Evolutionary conservation across 92 coral and sea anemone genomes (phyloP), one percentile per base, ranked within the genome.

Genomic region (Zoanthus solanderi): DNA sequence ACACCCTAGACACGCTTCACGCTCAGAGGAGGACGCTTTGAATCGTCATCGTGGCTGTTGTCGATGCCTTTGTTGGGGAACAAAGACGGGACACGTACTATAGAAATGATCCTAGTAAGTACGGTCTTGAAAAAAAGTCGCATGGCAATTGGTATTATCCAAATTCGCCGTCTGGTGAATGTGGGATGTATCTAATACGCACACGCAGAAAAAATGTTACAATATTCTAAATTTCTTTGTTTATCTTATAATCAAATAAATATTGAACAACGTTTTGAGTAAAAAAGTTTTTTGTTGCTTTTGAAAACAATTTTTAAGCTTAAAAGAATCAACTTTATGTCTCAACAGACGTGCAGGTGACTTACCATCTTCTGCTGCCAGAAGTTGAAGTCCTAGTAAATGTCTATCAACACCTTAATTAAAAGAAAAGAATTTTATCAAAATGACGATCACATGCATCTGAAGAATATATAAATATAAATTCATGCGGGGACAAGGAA

Each of bases 331-430:
- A 37, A 37, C 3, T 37, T 37, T 37, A 37, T 4, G 42, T 37
- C 42, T 37, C 42, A 37, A 37, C 2, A 37, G 2, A 37, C 42
- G 42, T 79, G 71, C 32, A 54, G 71, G 84, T 31, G 48, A 48
- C 95, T 37, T 56, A 97, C 99, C 99, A 88, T 91, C 95, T 45
- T 96, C 92, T 53, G 93, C 94, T 9, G 99, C 99, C 7, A 92
- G 88, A 42, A 97, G 71, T 52, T 89, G 88, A 47, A 95, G 85
- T 32, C 98, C 99, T 50, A 97, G 78, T 31, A 96, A 81, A 76
- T 97, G 99, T 23, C 99, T 96, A 84, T 97, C 99, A 74, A 95
- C 90, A 31, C 97, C 99, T 96, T 72, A 9, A 80, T 11, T 57
- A 58, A 58, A 54, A 54, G 60, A 54, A 58, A 58, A 58, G n/a